Evolutionary conservation across 2,888 invertebrate genomes (phyloP).

Genomic region (Ophioninae sp.): DNA sequence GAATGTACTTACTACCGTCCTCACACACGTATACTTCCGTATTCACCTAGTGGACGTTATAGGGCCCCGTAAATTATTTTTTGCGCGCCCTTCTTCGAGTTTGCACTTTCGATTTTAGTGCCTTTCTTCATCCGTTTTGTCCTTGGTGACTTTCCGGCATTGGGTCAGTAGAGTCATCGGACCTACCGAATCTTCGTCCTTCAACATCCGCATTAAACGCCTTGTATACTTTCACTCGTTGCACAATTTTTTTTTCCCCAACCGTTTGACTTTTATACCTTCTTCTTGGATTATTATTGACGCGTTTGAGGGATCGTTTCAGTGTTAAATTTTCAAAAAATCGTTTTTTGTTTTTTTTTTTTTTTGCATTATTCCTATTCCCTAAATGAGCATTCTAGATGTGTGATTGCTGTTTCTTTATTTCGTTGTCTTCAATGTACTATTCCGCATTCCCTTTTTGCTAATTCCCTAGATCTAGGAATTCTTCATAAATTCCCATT

Average conservation of each 20-base stretch:
- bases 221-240: conserved; percentile 40
- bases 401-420: too few species aligned
- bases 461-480: too few species aligned
- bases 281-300: neutral
- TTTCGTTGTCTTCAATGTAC: too few species aligned
- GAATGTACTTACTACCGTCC: conserved; percentile 18
- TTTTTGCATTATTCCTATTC: too few species aligned
- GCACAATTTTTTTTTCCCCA: conserved; percentile 24
- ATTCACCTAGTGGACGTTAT: conserved; percentile 37
- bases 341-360: too few species aligned
- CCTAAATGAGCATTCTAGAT: too few species aligned
- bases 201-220: conserved; percentile 37
- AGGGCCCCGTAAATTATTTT: conserved; percentile 65
- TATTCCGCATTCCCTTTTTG: too few species aligned
- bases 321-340: too few species aligned
- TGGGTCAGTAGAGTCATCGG: conserved; percentile 67
- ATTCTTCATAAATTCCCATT: too few species aligned
- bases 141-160: conserved; percentile 55
- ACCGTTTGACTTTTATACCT: too few species aligned
- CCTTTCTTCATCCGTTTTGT: conserved; percentile 41
- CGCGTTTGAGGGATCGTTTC: too few species aligned
- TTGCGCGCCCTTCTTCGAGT: conserved; percentile 55
- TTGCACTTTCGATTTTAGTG: conserved; percentile 70
- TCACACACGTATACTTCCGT: conserved; percentile 2
- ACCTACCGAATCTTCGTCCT: too few species aligned